phyloP scores from a whole-genome alignment of 2,888 invertebrate species.

The Oxycera nigricornis region DNA sequence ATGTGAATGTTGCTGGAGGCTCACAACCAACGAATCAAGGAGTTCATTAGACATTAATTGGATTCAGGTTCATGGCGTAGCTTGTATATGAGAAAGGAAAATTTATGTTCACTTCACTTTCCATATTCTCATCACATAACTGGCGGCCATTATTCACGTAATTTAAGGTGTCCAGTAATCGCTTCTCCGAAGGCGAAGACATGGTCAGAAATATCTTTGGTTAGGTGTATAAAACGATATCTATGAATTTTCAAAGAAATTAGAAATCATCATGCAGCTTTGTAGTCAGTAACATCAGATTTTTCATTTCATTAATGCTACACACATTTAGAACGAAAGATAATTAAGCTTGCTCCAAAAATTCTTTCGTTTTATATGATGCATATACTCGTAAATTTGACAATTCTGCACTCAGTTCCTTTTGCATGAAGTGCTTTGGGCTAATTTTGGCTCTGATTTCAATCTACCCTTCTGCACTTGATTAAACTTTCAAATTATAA shows the following conservation, averaged over 20 bases:
- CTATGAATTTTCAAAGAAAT: slow-evolving; percentile 7
- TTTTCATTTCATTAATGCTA: no score
- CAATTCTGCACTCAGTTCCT: no score
- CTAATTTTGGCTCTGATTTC: no score
- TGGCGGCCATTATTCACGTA: slow-evolving; percentile 4
- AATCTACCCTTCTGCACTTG: no score
- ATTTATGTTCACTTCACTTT: slow-evolving; percentile 42
- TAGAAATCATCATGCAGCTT: no score
- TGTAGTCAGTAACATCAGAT: no score
- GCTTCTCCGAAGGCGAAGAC: background rate
- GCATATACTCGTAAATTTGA: no score
- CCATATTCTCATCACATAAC: background rate
- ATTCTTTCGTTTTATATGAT: no score
- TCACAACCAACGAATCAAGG: slow-evolving; percentile 1
- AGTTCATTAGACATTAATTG: slow-evolving; percentile 47
- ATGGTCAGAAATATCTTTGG: background rate
- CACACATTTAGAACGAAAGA: no score
- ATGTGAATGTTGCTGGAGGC: background rate
- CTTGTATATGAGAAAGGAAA: slow-evolving; percentile 17
- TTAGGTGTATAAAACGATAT: slow-evolving; percentile 28
- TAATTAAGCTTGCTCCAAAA: no score
- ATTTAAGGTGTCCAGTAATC: background rate
- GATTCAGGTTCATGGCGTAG: slow-evolving; percentile 32
- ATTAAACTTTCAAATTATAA: no score
- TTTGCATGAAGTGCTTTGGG: no score